phyloP scores from a whole-genome alignment of 2,113 vertebrate species.

The Protobothrops flavoviridis region DNA sequence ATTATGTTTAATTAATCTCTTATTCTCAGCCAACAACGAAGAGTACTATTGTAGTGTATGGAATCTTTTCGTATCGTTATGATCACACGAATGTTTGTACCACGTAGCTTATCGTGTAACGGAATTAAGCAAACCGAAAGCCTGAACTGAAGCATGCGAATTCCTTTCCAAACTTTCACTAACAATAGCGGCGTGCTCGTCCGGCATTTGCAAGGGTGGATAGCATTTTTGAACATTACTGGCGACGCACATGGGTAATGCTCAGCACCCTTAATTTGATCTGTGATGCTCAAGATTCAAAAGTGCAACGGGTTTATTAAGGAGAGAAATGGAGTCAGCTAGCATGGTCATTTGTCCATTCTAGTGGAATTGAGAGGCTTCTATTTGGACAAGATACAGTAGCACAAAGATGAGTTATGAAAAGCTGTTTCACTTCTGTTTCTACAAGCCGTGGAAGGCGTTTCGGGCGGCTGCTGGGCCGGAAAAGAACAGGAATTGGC shows the following conservation, averaged over 20 bases:
- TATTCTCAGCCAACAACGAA: background rate
- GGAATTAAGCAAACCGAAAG: fast-evolving
- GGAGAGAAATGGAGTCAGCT: background rate
- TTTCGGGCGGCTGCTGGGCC: background rate
- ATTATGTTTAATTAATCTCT: background rate
- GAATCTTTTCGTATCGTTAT: background rate
- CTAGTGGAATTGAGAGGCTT: background rate
- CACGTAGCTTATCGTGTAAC: fast-evolving
- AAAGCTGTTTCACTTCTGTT: background rate
- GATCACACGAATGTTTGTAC: fast-evolving
- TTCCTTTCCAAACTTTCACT: background rate
- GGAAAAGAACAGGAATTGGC: background rate
- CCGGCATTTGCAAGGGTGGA: too few species aligned
- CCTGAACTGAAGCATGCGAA: too few species aligned
- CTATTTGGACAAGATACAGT: background rate
- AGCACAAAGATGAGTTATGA: background rate
- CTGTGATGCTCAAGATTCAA: background rate
- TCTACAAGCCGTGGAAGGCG: background rate
- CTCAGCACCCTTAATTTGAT: background rate
- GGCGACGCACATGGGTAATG: background rate
- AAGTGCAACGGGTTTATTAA: background rate
- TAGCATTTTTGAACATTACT: background rate
- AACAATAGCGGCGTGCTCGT: background rate
- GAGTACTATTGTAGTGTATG: fast-evolving
- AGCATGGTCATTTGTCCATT: background rate